Percentiles rank a stretch among this genome's conserved stretches.
Conservation (phyloP, 2,113 vertebrate genomes). For the Ceratotherium simum region DNA sequence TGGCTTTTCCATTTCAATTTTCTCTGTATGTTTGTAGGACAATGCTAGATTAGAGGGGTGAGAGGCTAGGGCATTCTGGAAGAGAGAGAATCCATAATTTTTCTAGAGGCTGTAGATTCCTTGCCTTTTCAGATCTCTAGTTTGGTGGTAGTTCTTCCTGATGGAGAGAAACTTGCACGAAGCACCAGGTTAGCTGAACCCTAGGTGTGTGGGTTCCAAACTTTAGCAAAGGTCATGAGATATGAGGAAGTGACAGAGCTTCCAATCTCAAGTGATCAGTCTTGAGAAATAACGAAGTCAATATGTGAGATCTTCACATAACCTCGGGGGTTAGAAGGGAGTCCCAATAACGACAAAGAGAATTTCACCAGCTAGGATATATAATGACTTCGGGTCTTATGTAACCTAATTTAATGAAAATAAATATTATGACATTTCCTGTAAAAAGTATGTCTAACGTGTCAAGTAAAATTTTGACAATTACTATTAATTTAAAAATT, state of each 20-base stretch:
- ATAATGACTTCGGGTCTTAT: background rate
- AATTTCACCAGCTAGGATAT: background rate
- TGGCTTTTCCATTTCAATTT: background rate
- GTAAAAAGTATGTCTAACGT: background rate
- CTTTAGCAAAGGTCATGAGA: background rate
- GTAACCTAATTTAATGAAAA: background rate
- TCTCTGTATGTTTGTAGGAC: background rate
- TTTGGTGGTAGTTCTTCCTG: no score
- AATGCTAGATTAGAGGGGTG: background rate
- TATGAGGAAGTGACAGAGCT: background rate
- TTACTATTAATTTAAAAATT: background rate
- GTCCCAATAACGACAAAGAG: background rate
- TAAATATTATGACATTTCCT: background rate
- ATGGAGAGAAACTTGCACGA: background rate
- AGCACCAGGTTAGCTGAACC: background rate
- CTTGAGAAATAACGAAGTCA: background rate
- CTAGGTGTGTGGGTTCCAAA: background rate
- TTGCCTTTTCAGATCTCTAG: background rate
- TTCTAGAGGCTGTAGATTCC: background rate
- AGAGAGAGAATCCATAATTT: background rate
- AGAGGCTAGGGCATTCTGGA: background rate
- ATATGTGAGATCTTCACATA: background rate
- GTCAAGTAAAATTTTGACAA: background rate
- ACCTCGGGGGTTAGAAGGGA: background rate
- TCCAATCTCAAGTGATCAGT: background rate